Evolutionary conservation across 2,113 vertebrate species (phyloP).

Genomic region (Microtus pennsylvanicus): DNA sequence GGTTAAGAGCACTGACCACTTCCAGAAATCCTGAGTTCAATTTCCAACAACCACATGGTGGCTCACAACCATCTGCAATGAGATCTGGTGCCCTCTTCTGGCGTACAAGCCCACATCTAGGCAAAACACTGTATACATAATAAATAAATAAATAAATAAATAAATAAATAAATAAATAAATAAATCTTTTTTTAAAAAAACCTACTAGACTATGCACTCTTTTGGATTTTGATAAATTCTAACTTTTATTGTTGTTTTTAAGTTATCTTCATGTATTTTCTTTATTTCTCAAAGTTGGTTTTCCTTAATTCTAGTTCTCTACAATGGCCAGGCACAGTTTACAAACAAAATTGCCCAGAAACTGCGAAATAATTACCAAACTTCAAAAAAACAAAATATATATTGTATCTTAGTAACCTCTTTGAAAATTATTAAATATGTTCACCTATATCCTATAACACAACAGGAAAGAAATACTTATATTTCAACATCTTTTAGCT

Average conservation of each 20-base stretch:
- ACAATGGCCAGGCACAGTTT: neutral
- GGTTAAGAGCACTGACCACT: too few relatives aligned
- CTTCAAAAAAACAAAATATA: neutral
- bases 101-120: too few relatives aligned
- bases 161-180: too few relatives aligned
- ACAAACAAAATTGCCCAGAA: neutral
- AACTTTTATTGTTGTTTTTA: neutral
- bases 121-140: too few relatives aligned
- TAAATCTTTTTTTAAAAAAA: too few relatives aligned
- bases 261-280: neutral
- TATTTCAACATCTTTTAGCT: neutral
- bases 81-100: too few relatives aligned
- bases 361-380: neutral
- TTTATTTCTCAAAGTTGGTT: slow-evolving; percentile 39
- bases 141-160: too few relatives aligned
- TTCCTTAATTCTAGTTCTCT: neutral
- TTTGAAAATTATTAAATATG: neutral
- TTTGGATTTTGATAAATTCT: neutral
- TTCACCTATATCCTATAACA: neutral
- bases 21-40: too few relatives aligned
- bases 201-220: neutral
- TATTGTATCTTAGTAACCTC: neutral
- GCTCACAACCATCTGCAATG: too few relatives aligned
- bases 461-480: neutral
- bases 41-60: too few relatives aligned